Base-by-base conservation (phyloP, 2,888 invertebrate genomes). In the Antheraea assamensis region DNA sequence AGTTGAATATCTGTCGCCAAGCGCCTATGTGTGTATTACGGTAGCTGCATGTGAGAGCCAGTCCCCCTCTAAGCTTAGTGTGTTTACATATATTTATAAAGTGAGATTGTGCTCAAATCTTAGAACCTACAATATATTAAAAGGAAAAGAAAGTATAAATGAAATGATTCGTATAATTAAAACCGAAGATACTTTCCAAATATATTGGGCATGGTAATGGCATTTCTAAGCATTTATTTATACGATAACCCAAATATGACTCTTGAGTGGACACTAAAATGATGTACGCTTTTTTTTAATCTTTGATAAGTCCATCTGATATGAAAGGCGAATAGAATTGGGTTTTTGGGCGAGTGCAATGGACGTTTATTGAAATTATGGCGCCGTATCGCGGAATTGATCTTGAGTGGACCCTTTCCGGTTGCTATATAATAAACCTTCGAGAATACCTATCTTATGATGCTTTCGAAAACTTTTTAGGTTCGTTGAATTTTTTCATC, bases 321-420 rank as follows among this genome's bases (percentile, higher is more conserved):
- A 77, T n/a, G 72, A 73, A 76, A 76, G 78, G 74, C 71, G 49
- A 73, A 78, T 76, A 75, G 76, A 76, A 80, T 80, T 78, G 78
- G 76, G n/a, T 73, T 75, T 76, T 74, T 73, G 78, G 74, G 76
- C 72, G 80, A 82, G 75, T 87, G 87, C 83, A 83, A 83, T 83
- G 78, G 90, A 87, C 88, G 82, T 89, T 90, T 89, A 91, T 91
- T 88, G 87, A 89, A 90, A 89, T 90, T 86, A 90, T 85, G 80
- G 79, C 81, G 78, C 78, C 83, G 78, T 91, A 91, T 90, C 91
- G 79, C 73, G 76, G 74, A 82, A 82, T 77, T 77, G 84, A 91
- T 89, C 90, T 87, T 52, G 78, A 81, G 77, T 78, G 81, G 82
- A 83, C 85, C 85, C 83, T 85, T 81, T 78, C 64, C 64, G 64